Evolutionary conservation across 2,113 vertebrate species (phyloP).

Genomic region (Polyodon spathula): DNA sequence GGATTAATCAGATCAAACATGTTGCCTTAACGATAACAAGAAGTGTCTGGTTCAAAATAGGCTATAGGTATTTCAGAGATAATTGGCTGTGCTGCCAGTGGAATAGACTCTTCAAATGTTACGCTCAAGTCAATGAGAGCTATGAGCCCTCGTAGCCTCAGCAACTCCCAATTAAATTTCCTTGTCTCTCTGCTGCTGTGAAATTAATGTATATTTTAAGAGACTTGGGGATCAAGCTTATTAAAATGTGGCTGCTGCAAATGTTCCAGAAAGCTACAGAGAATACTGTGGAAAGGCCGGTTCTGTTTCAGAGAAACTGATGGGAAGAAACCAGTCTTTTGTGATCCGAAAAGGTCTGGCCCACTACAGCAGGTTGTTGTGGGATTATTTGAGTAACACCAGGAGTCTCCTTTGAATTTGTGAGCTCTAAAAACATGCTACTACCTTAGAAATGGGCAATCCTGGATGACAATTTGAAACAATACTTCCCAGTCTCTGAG

Average conservation of each 20-base stretch:
- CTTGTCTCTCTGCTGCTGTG: conserved; percentile 50
- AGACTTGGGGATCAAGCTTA: conserved; percentile 35
- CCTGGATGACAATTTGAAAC: too few species aligned
- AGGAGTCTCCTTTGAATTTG: too few species aligned
- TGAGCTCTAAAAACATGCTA: too few species aligned
- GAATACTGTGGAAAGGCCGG: conserved; percentile 22
- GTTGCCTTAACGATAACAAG: conserved; percentile 2
- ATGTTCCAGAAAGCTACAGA: conserved; percentile 24
- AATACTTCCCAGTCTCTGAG: too few species aligned
- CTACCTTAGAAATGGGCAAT: too few species aligned
- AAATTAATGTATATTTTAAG: conserved; percentile 49
- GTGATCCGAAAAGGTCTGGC: background rate
- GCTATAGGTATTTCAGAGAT: conserved; percentile 40
- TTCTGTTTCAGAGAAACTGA: background rate
- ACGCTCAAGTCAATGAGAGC: conserved; percentile 33
- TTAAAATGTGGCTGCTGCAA: conserved; percentile 33
- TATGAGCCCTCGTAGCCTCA: conserved; percentile 30
- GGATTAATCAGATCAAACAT: conserved; percentile 1
- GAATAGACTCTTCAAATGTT: conserved; percentile 33
- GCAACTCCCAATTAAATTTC: conserved; percentile 47
- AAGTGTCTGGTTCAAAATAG: conserved; percentile 24
- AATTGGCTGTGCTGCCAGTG: conserved; percentile 39
- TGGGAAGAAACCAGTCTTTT: background rate
- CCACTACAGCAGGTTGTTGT: background rate
- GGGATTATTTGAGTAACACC: background rate